Base-by-base conservation (phyloP, 2,888 invertebrate genomes). In the Campoplex capitator region DNA sequence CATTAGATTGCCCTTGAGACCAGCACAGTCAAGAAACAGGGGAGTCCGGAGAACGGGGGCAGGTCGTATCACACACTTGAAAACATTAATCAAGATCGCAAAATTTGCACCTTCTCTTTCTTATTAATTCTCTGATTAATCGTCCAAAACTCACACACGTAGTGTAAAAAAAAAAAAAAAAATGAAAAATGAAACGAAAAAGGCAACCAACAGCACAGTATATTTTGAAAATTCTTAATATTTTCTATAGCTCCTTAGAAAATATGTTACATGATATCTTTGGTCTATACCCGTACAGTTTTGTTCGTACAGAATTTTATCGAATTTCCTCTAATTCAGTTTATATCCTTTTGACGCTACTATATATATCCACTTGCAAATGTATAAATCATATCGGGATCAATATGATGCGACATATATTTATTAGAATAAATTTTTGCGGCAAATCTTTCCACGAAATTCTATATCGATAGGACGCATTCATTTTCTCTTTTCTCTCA, bases 1-100 rank as follows among this genome's bases (percentile, higher is more conserved):
- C 84, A 80, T 84, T 84, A 84, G 84, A 56, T 68, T 51, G 73
- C 84, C 84, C 84, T 80, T 74, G 68, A 71, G 74, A 74, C 23
- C 38, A 75, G 58, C 38, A 77, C 67, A 38, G 16, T 35, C 35
- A 23, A 45, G 45, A 58, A 67, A 56, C 48, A 51, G 56, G 45
- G 42, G 28, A 3, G 38, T 45, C 51, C 28, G 62, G 35, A 32
- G 32, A 18, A 18, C 18, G 6, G n/a, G 18, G 51, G 67, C 23
- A 71, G 35, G 62, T 42, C 54, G 48, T 23, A 68, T 48, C 58
- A 62, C 38, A 75, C 75, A 75, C 70, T 45, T 13, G 45, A 62
- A 48, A 35, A 18, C 32, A 58, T 80, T 11, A 51, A 65, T 65
- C 56, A 67, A 56, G 65, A 62, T 73, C 56, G 42, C 71, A n/a